Evolutionary conservation across 2,113 vertebrate species (phyloP).

Genomic region (Forbesichthys agassizii): DNA sequence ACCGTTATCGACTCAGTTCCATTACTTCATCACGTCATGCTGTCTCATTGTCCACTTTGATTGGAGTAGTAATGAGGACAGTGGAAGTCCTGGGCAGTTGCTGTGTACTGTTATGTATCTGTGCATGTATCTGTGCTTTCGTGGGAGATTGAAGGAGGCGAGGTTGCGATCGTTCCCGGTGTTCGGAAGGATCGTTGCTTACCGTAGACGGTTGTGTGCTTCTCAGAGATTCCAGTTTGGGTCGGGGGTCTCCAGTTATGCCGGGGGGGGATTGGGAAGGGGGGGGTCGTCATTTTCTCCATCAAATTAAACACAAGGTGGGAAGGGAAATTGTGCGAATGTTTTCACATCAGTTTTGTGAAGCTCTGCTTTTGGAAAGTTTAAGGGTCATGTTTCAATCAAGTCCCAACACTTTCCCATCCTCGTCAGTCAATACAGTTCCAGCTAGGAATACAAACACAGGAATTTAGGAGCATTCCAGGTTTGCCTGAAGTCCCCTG

Average conservation of each 20-base stretch:
- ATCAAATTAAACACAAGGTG: conserved; percentile 42
- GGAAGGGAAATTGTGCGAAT: conserved; percentile 49
- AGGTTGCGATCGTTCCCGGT: conserved; percentile 44
- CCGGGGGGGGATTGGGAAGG: conserved; percentile 55
- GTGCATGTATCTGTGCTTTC: conserved; percentile 66
- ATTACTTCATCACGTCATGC: conserved; percentile 33
- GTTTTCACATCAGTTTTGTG: conserved; percentile 30
- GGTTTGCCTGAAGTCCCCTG: conserved; percentile 63
- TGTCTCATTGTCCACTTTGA: conserved; percentile 36
- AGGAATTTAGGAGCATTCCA: conserved; percentile 60
- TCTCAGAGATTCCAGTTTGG: conserved; percentile 65
- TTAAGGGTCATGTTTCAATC: conserved; percentile 50
- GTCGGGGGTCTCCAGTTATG: conserved; percentile 49
- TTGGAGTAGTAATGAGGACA: conserved; percentile 45
- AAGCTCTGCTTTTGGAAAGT: conserved; percentile 60
- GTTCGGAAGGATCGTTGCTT: conserved; percentile 54
- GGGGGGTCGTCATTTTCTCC: conserved; percentile 41
- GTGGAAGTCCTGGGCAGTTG: conserved; percentile 63
- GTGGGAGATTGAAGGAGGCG: conserved; percentile 57
- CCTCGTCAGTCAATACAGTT: conserved; percentile 68
- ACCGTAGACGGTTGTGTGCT: conserved; percentile 72
- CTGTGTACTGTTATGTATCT: conserved; percentile 44
- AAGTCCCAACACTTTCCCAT: conserved; percentile 54
- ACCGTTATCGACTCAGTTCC: conserved; percentile 31
- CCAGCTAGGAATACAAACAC: conserved; percentile 58